These are phyloP conservation scores for Yponomeuta evonymella DNA, from an alignment of 2,888 invertebrate species.

Conservation along the genomic window DNA sequence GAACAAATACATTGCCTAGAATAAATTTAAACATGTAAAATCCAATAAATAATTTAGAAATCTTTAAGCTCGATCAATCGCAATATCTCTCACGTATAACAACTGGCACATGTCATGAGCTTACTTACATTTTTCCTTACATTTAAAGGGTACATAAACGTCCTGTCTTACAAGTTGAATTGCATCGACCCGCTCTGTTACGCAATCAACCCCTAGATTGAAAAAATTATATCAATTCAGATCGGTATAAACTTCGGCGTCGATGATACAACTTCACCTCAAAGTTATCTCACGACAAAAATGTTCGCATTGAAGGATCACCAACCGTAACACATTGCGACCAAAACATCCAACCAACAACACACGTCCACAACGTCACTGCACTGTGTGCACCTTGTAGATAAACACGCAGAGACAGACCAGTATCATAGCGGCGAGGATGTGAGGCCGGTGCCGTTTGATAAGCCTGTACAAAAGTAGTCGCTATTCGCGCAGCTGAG, in stretches of 20 bases:
- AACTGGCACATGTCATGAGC: background rate
- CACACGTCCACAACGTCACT: background rate
- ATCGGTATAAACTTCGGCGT: too few relatives aligned
- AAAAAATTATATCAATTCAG: too few relatives aligned
- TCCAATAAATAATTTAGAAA: background rate
- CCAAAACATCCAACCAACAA: background rate
- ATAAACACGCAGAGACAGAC: background rate
- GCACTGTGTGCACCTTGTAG: background rate
- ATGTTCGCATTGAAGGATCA: too few relatives aligned
- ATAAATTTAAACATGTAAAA: too few relatives aligned
- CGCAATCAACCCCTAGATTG: too few relatives aligned
- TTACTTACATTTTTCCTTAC: too few relatives aligned
- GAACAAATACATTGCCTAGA: background rate
- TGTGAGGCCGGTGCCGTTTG: background rate
- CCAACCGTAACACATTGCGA: too few relatives aligned
- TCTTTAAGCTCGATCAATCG: background rate
- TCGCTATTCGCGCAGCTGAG: slow-evolving; percentile 41
- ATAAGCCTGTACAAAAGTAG: background rate
- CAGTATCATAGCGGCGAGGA: background rate
- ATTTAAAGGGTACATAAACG: too few relatives aligned
- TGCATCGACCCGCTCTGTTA: too few relatives aligned
- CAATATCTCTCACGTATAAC: background rate
- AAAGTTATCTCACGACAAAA: too few relatives aligned
- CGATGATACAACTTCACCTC: too few relatives aligned
- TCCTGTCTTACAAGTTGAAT: too few relatives aligned